Percentiles rank a stretch among this genome's conserved stretches.
These are phyloP conservation scores for Tridacna crocea DNA, from an alignment of 2,888 invertebrate genomes.

Conservation along the genomic window DNA sequence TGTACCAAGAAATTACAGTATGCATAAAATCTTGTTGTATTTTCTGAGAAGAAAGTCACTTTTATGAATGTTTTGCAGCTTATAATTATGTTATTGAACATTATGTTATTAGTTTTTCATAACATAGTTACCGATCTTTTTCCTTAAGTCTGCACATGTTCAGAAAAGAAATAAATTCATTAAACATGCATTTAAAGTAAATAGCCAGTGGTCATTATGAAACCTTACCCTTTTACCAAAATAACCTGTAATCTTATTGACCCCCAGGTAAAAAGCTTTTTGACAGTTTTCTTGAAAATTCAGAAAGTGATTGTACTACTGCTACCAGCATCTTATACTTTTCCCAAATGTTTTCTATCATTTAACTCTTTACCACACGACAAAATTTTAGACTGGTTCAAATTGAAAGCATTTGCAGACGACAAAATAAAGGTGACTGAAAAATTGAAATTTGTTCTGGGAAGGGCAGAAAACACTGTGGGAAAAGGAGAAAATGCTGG, in stretches of 20 bases:
- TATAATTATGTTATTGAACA: not conserved
- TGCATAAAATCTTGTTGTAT: too few species aligned
- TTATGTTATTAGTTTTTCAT: not conserved
- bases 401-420: too few species aligned
- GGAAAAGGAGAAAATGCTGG: too few species aligned
- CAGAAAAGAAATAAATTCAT: constrained; percentile 8
- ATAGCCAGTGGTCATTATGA: not conserved
- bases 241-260: not conserved
- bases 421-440: too few species aligned
- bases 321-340: too few species aligned
- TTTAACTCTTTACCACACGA: too few species aligned
- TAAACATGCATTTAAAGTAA: not conserved
- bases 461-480: too few species aligned
- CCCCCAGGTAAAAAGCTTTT: not conserved
- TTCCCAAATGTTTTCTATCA: too few species aligned
- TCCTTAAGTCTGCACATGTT: constrained; percentile 36
- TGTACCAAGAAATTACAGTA: too few species aligned
- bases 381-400: too few species aligned
- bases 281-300: not conserved
- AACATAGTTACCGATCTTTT: constrained; percentile 39
- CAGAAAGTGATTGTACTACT: not conserved
- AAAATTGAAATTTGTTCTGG: too few species aligned
- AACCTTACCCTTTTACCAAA: not conserved
- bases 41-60: not conserved
- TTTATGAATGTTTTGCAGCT: not conserved